Base-by-base conservation (phyloP, 2,113 vertebrate genomes). In the Burhinus oedicnemus region DNA sequence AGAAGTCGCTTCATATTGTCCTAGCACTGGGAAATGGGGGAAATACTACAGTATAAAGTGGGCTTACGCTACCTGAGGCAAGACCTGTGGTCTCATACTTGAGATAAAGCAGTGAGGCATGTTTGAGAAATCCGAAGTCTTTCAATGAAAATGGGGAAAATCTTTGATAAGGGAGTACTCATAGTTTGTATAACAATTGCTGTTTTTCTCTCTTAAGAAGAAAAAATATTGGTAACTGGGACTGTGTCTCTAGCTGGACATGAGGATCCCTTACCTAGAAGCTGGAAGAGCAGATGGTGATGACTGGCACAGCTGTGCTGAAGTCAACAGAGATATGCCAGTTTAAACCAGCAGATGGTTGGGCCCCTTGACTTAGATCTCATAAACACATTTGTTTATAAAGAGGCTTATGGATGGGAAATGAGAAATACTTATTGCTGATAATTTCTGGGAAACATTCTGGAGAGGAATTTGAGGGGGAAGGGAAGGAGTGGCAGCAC, bases 361-460 rank as follows among this genome's bases (percentile, higher is more conserved):
- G 68, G 54, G 75, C 78, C 68, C 78, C 75, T 87, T 83, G 45
- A 89, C 16, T 60, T 83, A 76, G 30, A 83, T 62, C 89, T 95
- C 79, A 94, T 80, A 88, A 96, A 83, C 83, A 89, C 62, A 77
- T 77, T 93, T 96, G 95, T 95, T 97, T 97, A 94, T 90, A 83
- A 96, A 95, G 78, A 94, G 91, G 81, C 66, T 96, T 95, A 94
- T 74, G 91, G 93, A 96, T 97, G 95, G 94, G 91, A 96, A 96
- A 95, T 96, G 84, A 97, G 82, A 93, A 96, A 93, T 94, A 76
- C 51, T 94, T 95, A 96, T 57, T 95, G 87, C 71, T 94, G 87
- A 85, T 88, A 87, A 97, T 95, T 97, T 96, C 94, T 95, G 95
- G 93, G 96, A 96, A 95, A 94, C 87, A 91, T 85, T 93, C 66